These are phyloP conservation scores for Isurus oxyrinchus DNA, from an alignment of 2,113 vertebrate species.

Conservation along the genomic window DNA sequence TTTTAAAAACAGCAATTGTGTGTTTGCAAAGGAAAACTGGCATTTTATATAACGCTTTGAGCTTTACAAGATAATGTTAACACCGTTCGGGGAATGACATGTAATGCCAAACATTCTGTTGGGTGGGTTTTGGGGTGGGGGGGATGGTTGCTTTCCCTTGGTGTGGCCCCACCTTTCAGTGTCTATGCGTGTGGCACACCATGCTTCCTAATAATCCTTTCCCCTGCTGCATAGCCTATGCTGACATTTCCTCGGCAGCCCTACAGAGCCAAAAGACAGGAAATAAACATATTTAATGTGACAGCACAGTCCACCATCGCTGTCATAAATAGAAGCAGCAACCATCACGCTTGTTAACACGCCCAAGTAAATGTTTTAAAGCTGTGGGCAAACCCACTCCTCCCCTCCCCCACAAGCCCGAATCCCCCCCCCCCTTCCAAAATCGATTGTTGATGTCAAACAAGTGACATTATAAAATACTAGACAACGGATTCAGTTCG, in stretches of 20 bases:
- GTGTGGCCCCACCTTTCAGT: constrained; percentile 25
- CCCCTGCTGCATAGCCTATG: background rate
- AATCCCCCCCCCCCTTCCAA: background rate
- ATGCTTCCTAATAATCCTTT: constrained; percentile 1
- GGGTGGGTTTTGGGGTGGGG: background rate
- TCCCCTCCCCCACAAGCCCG: background rate
- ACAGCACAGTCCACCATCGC: background rate
- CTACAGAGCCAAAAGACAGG: constrained; percentile 20
- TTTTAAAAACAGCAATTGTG: background rate
- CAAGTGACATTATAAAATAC: background rate
- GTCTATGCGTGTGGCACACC: fast-evolving
- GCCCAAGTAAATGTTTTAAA: constrained; percentile 38
- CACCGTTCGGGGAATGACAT: background rate
- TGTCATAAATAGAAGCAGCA: background rate
- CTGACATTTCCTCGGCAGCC: constrained; percentile 37
- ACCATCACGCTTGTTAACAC: constrained; percentile 38
- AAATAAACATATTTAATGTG: constrained; percentile 40
- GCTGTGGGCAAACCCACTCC: background rate
- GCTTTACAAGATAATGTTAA: constrained; percentile 6
- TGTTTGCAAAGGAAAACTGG: background rate
- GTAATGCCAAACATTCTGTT: background rate
- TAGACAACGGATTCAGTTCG: background rate
- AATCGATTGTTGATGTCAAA: background rate
- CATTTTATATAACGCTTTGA: background rate
- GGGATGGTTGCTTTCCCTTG: background rate